Evolutionary conservation across 2,113 vertebrate genomes (phyloP), one percentile per base, ranked within the genome.

Genomic region (Oxyruncus cristatus): DNA sequence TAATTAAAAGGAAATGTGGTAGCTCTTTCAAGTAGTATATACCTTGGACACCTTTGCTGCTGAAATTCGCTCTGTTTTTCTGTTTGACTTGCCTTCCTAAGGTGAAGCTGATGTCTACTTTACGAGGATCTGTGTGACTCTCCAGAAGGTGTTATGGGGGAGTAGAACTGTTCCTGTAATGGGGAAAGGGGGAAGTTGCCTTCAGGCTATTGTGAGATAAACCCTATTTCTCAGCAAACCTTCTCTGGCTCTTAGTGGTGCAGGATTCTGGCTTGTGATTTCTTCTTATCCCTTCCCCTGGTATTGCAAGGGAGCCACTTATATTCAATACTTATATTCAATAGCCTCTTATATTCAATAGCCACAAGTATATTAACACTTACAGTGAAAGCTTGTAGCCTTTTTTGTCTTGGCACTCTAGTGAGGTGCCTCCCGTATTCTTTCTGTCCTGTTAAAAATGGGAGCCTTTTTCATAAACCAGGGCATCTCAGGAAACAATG

Each of bases 401-500:
- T 65, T 8, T 72, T 92, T 73, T 63, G 50, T 78, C 13, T 6
- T 50, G 50, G 17, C 15, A 50, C 17, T 82, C 39, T 81, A 11
- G 35, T 0, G 0, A 59, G 10, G 52, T 85, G 33, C 42, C 28
- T 90, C 7, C 35, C 72, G 4, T 90, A 26, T 83, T 83, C 55
- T 46, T 73, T 70, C n/a, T 70, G 26, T 55, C 46, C 33, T 4
- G 0, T 65, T 90, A 92, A 92, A 93, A 88, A 67, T 44, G 39
- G 24, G 26, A 83, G 30, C 22, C 27, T 74, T 88, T 88, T 95
- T 72, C 47, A 14, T 74, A 67, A 91, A 21, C 15, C 20, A 47
- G 92, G 59, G 42, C 66, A 35, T 94, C 59, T 89, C 22, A 5
- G 58, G 65, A 78, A 90, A 88, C 77, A 79, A 9, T 82, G 70